Percentiles rank a stretch among this genome's conserved stretches.
These are phyloP conservation scores for Pteropus alecto DNA, from an alignment of 2,113 vertebrate species.

Conservation along the genomic window DNA sequence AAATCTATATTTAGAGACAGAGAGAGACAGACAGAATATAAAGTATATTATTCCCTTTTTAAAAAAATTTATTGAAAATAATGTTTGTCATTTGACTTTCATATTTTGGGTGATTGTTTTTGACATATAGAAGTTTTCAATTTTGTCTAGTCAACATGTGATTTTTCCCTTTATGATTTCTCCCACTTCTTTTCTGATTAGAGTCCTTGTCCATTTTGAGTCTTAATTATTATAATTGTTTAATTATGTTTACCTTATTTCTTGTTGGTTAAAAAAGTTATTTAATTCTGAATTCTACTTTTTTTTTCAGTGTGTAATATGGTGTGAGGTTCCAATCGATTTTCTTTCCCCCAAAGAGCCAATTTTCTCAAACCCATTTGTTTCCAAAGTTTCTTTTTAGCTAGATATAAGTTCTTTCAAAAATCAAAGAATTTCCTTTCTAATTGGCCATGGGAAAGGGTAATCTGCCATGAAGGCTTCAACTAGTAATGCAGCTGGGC, in stretches of 20 bases:
- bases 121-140: not conserved
- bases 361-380: not conserved
- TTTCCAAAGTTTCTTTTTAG: not conserved
- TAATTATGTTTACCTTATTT: not conserved
- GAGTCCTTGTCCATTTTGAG: not conserved
- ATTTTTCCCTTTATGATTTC: not conserved
- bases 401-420: not conserved
- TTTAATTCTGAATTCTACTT: conserved; percentile 32
- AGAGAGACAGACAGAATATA: not conserved
- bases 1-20: not conserved
- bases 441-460: not conserved
- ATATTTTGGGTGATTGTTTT: not conserved
- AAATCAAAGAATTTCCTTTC: not conserved
- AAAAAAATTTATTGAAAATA: conserved; percentile 30
- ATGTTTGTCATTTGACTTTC: not conserved
- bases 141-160: not conserved
- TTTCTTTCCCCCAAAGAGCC: not conserved
- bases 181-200: not conserved
- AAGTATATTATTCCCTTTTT: not conserved
- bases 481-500: not conserved
- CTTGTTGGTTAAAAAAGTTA: not conserved
- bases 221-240: not conserved
- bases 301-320: not conserved
- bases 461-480: not conserved
- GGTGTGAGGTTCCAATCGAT: not conserved